Conservation (phyloP, 2,888 invertebrate genomes). For the Nymphalis c-album region DNA sequence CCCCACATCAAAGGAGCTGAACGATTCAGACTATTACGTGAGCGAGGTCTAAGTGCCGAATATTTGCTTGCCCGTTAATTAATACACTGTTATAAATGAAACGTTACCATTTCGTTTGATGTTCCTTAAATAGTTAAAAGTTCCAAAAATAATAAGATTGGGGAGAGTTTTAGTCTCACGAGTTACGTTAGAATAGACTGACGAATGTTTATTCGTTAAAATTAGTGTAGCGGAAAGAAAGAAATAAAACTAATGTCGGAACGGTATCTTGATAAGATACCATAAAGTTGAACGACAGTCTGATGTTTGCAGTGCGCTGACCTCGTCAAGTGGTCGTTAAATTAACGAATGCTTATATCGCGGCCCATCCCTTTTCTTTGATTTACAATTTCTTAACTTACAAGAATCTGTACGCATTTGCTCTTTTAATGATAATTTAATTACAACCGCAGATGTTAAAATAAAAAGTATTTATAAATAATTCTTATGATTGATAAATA, state of each 20-base stretch:
- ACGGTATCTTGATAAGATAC: constrained; percentile 69
- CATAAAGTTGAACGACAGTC: constrained; percentile 58
- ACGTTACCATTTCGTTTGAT: constrained; percentile 54
- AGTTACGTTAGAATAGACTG: constrained; percentile 20
- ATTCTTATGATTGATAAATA: too few species aligned
- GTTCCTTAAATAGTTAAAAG: constrained; percentile 36
- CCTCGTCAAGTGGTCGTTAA: constrained; percentile 61
- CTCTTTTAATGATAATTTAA: too few species aligned
- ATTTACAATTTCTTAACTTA: constrained; percentile 36
- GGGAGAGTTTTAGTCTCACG: constrained; percentile 41
- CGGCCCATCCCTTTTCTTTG: constrained; percentile 41
- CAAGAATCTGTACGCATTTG: not conserved
- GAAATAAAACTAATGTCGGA: constrained; percentile 58
- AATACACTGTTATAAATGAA: constrained; percentile 60
- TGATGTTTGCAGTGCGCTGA: constrained; percentile 63
- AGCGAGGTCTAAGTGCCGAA: constrained; percentile 45
- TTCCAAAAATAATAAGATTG: constrained; percentile 38
- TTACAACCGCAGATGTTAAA: too few species aligned
- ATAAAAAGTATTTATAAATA: too few species aligned
- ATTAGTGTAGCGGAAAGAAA: constrained; percentile 48
- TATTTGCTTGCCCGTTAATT: constrained; percentile 53
- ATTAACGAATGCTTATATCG: constrained; percentile 46
- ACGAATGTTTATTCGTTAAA: constrained; percentile 24
- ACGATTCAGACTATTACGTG: constrained; percentile 46
- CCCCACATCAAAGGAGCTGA: constrained; percentile 57